phyloP scores from a whole-genome alignment of 2,113 vertebrate genomes.

The human region DNA sequence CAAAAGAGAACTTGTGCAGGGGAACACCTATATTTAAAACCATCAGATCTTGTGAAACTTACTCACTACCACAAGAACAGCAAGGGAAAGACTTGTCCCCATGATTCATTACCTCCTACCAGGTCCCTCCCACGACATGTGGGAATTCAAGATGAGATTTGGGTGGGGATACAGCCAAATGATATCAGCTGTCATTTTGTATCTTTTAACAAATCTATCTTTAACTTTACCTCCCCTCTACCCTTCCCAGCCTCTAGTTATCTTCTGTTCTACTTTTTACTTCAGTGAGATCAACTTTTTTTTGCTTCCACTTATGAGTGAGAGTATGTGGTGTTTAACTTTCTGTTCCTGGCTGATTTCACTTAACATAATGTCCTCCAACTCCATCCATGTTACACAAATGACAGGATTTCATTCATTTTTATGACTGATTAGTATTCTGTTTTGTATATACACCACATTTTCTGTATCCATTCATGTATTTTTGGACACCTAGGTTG shows the following conservation, averaged over 20 bases:
- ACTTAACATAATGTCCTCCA: not conserved
- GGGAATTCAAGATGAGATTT: no score
- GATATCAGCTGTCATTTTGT: not conserved
- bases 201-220: not conserved
- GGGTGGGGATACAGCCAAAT: no score
- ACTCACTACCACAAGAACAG: no score
- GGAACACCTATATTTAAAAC: no score
- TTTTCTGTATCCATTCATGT: not conserved
- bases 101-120: no score
- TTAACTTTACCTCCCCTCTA: not conserved
- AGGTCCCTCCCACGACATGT: no score
- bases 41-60: no score
- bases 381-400: no score
- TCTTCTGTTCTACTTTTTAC: not conserved
- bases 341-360: not conserved
- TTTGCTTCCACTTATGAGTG: not conserved
- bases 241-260: not conserved
- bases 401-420: not conserved
- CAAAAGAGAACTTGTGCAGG: no score
- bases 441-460: not conserved
- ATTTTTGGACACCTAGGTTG: not conserved
- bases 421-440: not conserved
- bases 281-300: not conserved
- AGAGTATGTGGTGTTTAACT: not conserved
- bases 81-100: no score